Base-by-base conservation (phyloP, 1,140 invertebrate genomes). In the Dendrolimus kikuchii region DNA sequence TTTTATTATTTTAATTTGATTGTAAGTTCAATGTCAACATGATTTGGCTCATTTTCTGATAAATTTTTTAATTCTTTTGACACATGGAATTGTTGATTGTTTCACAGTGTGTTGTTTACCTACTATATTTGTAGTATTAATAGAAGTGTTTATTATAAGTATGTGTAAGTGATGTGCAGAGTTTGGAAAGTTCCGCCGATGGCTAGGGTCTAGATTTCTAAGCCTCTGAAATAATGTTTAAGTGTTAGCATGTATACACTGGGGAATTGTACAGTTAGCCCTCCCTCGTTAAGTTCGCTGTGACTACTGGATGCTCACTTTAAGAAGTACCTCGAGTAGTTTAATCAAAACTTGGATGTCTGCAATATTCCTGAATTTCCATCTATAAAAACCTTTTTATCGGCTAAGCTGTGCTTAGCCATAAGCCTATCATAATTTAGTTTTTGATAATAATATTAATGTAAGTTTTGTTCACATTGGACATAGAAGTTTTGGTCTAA, bases 211-310 rank as follows among this genome's bases (percentile, higher is more conserved):
- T 81, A 78, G 74, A 62, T 75, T 74, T 75, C 76, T 80, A 81
- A 77, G 75, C 77, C 77, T 73, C 71, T 74, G 77, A 81, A 79
- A 75, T 84, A 84, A 83, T 84, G 71, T 82, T 69, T 86, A 86
- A 86, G 83, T 84, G 83, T 86, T 86, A 86, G 81, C 75, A 74
- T 81, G 76, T 84, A 86, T 86, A 70, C 77, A 84, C 73, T 66
- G 71, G 82, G 81, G 83, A 83, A 83, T 86, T 86, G 83, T 86
- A 86, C 83, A 86, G 83, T 84, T 86, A 86, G 83, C 79, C 81
- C 83, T 86, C 81, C 82, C 83, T 85, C 68, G 77, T 84, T 86
- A 86, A 84, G 82, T 84, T 86, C 81, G 76, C 82, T 82, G 80
- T 82, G 79, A 82, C 82, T 71, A 68, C 74, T 77, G 82, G 73